phyloP scores from a whole-genome alignment of 2,797 vertebrate genomes.

The Morelia viridis region DNA sequence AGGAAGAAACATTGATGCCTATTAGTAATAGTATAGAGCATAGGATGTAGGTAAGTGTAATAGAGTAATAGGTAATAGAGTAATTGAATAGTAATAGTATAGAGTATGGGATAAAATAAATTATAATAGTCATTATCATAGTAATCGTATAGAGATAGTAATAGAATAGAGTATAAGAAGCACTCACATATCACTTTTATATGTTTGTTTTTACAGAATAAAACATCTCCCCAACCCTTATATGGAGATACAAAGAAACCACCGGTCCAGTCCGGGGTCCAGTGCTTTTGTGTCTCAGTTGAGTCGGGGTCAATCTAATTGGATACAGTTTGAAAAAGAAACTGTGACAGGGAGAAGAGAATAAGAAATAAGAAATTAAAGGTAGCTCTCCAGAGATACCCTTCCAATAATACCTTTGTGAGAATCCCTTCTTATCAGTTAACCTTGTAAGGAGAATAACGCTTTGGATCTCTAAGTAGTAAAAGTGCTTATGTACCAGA shows the following conservation, averaged over 20 bases:
- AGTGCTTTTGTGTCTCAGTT: background rate
- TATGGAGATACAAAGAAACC: background rate
- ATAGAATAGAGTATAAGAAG: background rate
- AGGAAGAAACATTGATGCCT: background rate
- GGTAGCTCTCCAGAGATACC: background rate
- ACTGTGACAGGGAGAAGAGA: background rate
- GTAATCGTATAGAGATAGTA: background rate
- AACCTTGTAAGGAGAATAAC: background rate
- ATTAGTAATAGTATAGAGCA: background rate
- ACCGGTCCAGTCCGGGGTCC: too few relatives aligned
- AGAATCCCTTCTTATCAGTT: background rate
- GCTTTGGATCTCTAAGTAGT: background rate
- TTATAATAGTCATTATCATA: background rate
- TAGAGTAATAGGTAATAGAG: background rate
- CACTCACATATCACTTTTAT: background rate
- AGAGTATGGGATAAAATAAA: background rate
- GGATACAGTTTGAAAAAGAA: background rate
- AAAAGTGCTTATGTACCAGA: background rate
- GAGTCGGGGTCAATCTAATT: background rate
- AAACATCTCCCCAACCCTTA: background rate
- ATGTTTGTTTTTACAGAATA: background rate
- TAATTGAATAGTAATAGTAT: background rate
- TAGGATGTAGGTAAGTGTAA: background rate
- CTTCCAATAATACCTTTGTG: background rate
- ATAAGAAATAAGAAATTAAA: background rate